phyloP scores from a whole-genome alignment of 2,797 vertebrate genomes.

The Jordanella pulchra region DNA sequence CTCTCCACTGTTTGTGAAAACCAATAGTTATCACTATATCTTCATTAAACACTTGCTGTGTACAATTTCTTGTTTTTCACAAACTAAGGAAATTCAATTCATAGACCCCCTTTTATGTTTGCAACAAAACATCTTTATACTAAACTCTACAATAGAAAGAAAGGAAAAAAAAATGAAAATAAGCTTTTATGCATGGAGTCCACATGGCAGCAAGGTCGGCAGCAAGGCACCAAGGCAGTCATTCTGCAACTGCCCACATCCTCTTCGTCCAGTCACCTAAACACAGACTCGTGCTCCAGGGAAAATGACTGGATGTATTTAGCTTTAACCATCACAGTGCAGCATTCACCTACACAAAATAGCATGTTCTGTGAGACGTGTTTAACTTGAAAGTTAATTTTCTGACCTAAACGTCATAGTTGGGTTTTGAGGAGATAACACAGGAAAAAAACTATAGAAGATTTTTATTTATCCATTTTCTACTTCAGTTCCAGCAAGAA shows the following conservation, averaged over 20 bases:
- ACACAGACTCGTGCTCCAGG: constrained; percentile 63
- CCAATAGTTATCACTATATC: background rate
- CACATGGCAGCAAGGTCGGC: constrained; percentile 58
- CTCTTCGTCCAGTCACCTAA: constrained; percentile 64
- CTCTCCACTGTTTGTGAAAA: constrained; percentile 3
- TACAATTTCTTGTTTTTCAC: background rate
- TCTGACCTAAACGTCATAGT: constrained; percentile 41
- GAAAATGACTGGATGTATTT: constrained; percentile 73
- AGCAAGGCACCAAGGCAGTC: constrained; percentile 43
- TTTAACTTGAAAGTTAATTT: constrained; percentile 60
- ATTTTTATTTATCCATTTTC: background rate
- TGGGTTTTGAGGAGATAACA: constrained; percentile 40
- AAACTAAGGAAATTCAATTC: background rate
- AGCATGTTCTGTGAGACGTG: constrained; percentile 54
- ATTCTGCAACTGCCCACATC: constrained; percentile 64
- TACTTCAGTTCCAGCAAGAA: background rate
- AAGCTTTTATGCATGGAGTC: constrained; percentile 38
- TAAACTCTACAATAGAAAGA: background rate
- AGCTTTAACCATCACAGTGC: constrained; percentile 65
- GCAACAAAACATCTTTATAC: background rate
- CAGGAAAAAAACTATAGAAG: too few species aligned
- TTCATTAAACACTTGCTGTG: background rate
- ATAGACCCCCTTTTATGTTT: background rate
- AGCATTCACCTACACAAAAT: constrained; percentile 71
- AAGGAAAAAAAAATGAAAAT: constrained; percentile 49